Base-by-base conservation (phyloP, 2,113 vertebrate genomes). In the Pelecanoides urinatrix region DNA sequence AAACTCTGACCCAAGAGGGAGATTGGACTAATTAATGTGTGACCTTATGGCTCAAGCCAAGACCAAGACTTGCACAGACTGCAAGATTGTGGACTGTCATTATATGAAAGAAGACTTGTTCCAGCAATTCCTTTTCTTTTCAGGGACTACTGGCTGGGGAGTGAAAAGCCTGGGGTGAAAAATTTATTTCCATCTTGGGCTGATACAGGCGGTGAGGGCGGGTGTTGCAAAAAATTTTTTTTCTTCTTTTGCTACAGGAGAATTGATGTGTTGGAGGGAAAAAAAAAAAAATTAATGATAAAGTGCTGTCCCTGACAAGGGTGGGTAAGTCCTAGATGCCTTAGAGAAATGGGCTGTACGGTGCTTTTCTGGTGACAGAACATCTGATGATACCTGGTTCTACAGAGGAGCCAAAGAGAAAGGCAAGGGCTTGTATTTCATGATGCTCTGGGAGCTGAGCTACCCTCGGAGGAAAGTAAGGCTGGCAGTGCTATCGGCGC, bases 41-140 rank as follows among this genome's bases (percentile, higher is more conserved):
- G 92, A 89, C 77, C 84, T 84, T 92, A 45, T 34, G 62, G 66
- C 42, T 94, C 70, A 85, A 89, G 91, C 88, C 91, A 95, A 93
- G 70, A 87, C 49, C 49, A 68, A 84, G 80, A 58, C 88, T 85
- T 90, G 75, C 72, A 92, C 53, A 85, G 77, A 66, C 83, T 92
- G 26, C 76, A 91, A 76, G 92, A 68, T 14, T 79, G 67, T 85
- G 53, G 61, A 42, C 70, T 81, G 45, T 49, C 40, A 14, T 75
- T 94, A 47, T 55, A 75, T 30, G 42, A 82, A 91, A 49, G 29
- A 85, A 56, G 53, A 87, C 22, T 94, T 76, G 27, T 86, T 95
- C 66, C 53, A 85, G 66, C 56, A 91, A 23, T 59, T 93, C 25
- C 19, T 93, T 73, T 71, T 93, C 66, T 90, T 95, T 92, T 62